These are phyloP conservation scores for Podabrus alpinus DNA, from an alignment of 2,888 invertebrate species.

Conservation along the genomic window DNA sequence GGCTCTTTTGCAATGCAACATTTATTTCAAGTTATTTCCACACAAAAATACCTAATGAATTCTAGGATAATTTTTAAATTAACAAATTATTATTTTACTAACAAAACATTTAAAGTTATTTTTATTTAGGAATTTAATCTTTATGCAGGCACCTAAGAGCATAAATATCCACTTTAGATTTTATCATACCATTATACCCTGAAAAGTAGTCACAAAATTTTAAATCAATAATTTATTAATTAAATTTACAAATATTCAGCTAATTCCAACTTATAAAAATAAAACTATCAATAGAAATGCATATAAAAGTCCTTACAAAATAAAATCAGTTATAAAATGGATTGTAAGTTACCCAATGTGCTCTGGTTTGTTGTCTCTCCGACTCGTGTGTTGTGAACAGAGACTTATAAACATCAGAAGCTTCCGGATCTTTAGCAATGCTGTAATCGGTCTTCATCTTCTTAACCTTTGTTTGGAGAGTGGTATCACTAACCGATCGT, in stretches of 20 bases:
- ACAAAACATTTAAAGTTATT: no score
- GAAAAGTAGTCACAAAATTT: no score
- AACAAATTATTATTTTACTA: no score
- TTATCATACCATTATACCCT: no score
- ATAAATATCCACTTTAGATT: no score
- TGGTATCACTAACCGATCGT: conserved; percentile 35
- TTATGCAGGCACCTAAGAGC: no score
- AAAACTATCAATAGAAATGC: background rate
- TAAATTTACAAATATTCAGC: background rate
- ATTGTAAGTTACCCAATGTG: conserved; percentile 98
- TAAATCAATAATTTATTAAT: background rate
- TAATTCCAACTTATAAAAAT: background rate
- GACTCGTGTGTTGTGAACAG: conserved; percentile 89
- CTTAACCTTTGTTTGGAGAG: conserved; percentile 68
- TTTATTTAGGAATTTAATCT: no score
- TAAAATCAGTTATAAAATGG: conserved; percentile 81
- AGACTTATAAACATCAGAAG: conserved; percentile 91
- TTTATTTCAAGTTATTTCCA: no score
- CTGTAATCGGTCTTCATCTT: conserved; percentile 81
- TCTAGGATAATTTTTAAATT: no score
- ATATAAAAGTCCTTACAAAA: background rate
- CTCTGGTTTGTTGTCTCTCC: conserved; percentile 84
- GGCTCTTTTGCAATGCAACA: no score
- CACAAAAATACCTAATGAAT: no score
- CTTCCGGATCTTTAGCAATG: conserved; percentile 88